Evolutionary conservation across 2,888 invertebrate species (phyloP), one percentile per base, ranked within the genome.

Genomic region (Masnerella sp.): DNA sequence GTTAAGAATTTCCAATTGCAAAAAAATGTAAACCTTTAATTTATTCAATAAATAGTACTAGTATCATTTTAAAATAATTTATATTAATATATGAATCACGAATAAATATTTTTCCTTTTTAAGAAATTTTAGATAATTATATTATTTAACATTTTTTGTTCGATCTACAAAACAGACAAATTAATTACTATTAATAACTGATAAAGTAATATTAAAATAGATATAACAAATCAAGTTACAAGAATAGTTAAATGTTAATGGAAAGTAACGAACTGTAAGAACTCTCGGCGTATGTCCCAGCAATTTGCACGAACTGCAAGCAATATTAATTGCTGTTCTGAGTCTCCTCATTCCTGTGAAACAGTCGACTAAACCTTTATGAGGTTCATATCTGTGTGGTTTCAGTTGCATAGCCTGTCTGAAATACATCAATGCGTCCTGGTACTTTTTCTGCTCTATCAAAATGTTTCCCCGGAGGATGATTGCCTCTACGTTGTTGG

Each of bases 311-410:
- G 93, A 92, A 83, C 91, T 90, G 12, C 91, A 90, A 0, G 94
- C 94, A 82, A 93, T 90, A 8, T 91, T 90, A 8, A 93, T 89
- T 0, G 95, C 95, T 82, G 95, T 95, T 80, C 93, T 89, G 20
- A 91, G 87, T 58, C 94, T 89, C 77, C 92, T 91, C 83, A 91
- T 89, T 1, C 91, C 91, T 34, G 93, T 87, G 81, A 94, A 94
- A 83, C 93, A 92, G 77, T 93, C 93, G 1, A 94, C 92, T 20
- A 95, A 85, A n/a, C 94, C 94, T 86, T 93, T 92, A 83, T 95
- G 93, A 0, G 93, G 90, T 83, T 95, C 95, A 84, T 91, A 93
- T 71, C 93, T 89, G 80, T 90, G 89, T 28, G 92, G 91, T 62
- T 91, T 91, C 43, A 90, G 81, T 81, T 90, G 89, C 64, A 92